Evolutionary conservation across 1,140 invertebrate species (phyloP).

Genomic region (Armadillidium nasatum): DNA sequence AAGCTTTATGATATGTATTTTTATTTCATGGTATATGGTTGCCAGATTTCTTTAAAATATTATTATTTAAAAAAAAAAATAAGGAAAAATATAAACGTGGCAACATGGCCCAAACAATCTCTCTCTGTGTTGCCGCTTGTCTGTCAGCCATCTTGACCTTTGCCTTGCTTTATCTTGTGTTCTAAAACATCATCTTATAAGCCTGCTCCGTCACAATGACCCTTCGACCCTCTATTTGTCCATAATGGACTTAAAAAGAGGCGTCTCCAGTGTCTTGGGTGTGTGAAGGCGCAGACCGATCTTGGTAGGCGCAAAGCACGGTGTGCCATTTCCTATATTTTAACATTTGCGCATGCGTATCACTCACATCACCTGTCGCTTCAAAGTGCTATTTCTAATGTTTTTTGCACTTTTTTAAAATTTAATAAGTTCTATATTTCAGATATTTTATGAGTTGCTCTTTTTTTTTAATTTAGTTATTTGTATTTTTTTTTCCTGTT

Average conservation of each 20-base stretch:
- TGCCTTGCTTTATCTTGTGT: slow-evolving; percentile 12
- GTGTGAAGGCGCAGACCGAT: slow-evolving; percentile 3
- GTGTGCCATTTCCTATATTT: background rate
- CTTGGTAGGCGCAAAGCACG: slow-evolving; percentile 10
- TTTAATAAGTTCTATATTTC: no score
- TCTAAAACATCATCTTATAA: slow-evolving; percentile 10
- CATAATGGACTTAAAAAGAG: background rate
- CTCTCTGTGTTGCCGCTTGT: slow-evolving; percentile 10
- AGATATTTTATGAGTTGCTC: no score
- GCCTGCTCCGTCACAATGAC: slow-evolving; percentile 7
- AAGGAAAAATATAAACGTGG: slow-evolving; percentile 19
- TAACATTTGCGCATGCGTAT: background rate
- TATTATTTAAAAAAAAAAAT: slow-evolving; percentile 21
- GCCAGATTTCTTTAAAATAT: slow-evolving; percentile 31
- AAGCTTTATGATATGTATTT: background rate
- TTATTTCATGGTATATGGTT: slow-evolving; percentile 10
- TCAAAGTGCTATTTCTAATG: background rate
- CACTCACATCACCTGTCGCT: background rate
- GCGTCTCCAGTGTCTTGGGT: slow-evolving; percentile 7
- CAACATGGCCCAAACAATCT: slow-evolving; percentile 27
- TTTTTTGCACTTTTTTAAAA: background rate
- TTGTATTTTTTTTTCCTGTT: no score
- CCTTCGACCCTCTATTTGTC: background rate
- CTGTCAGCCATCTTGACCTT: slow-evolving; percentile 11
- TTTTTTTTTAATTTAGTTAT: no score